Percentiles rank a stretch among this genome's conserved stretches.
Conservation (phyloP, 1,140 invertebrate genomes). For the Penaeus japonicus region DNA sequence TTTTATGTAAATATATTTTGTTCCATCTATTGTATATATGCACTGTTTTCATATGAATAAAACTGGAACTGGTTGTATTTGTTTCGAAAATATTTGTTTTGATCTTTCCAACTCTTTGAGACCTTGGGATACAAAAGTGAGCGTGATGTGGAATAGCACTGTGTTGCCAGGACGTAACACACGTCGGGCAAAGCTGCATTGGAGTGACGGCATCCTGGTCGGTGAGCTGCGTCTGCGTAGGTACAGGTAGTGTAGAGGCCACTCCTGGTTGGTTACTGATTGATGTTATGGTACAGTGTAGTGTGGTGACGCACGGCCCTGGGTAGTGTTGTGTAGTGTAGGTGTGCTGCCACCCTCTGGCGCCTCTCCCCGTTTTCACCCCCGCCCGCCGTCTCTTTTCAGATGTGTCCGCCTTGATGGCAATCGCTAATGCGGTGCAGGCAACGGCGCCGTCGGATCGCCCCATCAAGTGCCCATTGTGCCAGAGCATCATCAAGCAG, state of each 20-base stretch:
- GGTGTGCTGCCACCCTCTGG: conserved; percentile 15
- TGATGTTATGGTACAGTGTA: conserved; percentile 9
- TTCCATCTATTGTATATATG: conserved; percentile 41
- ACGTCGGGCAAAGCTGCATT: background rate
- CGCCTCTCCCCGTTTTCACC: conserved; percentile 37
- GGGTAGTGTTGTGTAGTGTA: conserved; percentile 41
- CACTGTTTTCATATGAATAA: conserved; percentile 43
- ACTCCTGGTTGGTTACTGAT: background rate
- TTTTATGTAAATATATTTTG: conserved; percentile 51
- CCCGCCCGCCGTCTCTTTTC: conserved; percentile 58
- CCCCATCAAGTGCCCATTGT: conserved; percentile 71
- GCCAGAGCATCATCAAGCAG: conserved; percentile 70
- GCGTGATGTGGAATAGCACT: background rate
- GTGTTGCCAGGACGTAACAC: too few species aligned
- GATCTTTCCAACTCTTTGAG: too few species aligned
- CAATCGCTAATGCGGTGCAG: conserved; percentile 57
- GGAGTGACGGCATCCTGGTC: background rate
- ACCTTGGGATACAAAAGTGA: too few species aligned
- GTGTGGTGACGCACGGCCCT: conserved; percentile 21
- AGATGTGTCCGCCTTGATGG: conserved; percentile 58
- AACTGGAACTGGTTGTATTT: conserved; percentile 11
- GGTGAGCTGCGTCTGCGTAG: too few species aligned
- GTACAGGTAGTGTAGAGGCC: background rate
- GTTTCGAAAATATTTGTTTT: background rate
- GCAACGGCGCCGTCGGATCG: conserved; percentile 68